Evolutionary conservation across 1,140 invertebrate genomes (phyloP).

Genomic region (Brachystomella parvula): DNA sequence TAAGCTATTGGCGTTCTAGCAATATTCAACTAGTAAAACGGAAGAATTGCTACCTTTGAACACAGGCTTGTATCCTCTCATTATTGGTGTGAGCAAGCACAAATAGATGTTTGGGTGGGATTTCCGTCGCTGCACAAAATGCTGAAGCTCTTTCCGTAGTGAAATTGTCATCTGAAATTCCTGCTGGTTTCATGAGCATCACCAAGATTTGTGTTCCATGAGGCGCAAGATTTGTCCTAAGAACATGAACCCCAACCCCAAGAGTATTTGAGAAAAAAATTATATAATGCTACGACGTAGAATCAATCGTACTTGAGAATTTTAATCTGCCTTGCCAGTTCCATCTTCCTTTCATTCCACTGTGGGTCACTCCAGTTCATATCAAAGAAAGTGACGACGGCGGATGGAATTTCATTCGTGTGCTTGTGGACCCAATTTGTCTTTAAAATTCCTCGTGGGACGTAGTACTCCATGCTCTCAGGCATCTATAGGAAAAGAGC

Average conservation of each 20-base stretch:
- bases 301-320: conserved; percentile 66
- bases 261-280: not conserved
- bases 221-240: conserved; percentile 59
- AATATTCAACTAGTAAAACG: not conserved
- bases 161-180: conserved; percentile 69
- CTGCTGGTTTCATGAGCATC: conserved; percentile 72
- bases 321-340: conserved; percentile 84
- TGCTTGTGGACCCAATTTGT: conserved; percentile 94
- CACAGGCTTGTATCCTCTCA: conserved; percentile 33
- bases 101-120: conserved; percentile 84
- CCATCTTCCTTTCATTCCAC: conserved; percentile 89
- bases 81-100: conserved; percentile 56
- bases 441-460: conserved; percentile 92
- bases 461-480: conserved; percentile 89
- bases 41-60: conserved; percentile 29
- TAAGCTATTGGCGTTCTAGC: not conserved
- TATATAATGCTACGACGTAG: conserved; percentile 11
- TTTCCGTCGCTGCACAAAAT: conserved; percentile 80
- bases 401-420: conserved; percentile 76
- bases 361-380: conserved; percentile 91
- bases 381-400: conserved; percentile 91
- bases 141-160: conserved; percentile 79
- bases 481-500: conserved; percentile 47
- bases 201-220: conserved; percentile 77
- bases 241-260: too few species aligned